Evolutionary conservation across 2,797 vertebrate genomes (phyloP).

Genomic region (Pogonophryne albipinna): DNA sequence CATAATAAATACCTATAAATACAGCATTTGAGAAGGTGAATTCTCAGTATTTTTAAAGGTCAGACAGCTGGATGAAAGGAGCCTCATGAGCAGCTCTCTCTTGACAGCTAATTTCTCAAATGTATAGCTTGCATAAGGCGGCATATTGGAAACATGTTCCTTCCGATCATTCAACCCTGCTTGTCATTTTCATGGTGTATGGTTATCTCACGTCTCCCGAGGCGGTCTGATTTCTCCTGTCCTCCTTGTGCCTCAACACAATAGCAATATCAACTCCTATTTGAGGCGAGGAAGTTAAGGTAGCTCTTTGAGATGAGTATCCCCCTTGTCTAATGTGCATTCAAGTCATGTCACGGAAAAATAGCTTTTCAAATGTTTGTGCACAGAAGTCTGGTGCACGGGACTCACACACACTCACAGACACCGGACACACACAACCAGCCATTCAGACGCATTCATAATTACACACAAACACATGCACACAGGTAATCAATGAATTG

Average conservation of each 20-base stretch:
- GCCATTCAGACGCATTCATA: constrained; percentile 33
- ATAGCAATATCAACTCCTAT: constrained; percentile 58
- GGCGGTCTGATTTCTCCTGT: constrained; percentile 53
- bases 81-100: constrained; percentile 58
- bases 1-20: constrained; percentile 69
- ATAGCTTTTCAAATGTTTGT: constrained; percentile 61
- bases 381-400: constrained; percentile 30
- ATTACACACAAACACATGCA: constrained; percentile 42
- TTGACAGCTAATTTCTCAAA: constrained; percentile 74
- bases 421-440: constrained; percentile 24
- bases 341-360: constrained; percentile 71
- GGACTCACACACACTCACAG: constrained; percentile 3
- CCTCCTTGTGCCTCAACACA: constrained; percentile 61
- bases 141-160: constrained; percentile 68
- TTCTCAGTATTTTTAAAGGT: constrained; percentile 60
- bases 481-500: constrained; percentile 64
- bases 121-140: constrained; percentile 68
- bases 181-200: constrained; percentile 64
- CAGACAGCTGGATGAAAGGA: constrained; percentile 61
- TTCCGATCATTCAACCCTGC: constrained; percentile 61
- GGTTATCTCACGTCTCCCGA: constrained; percentile 49
- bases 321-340: constrained; percentile 59
- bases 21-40: constrained; percentile 55
- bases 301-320: constrained; percentile 58
- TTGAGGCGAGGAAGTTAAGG: constrained; percentile 56